Evolutionary conservation across 2,113 vertebrate genomes (phyloP).

Genomic region (Gulo gulo): DNA sequence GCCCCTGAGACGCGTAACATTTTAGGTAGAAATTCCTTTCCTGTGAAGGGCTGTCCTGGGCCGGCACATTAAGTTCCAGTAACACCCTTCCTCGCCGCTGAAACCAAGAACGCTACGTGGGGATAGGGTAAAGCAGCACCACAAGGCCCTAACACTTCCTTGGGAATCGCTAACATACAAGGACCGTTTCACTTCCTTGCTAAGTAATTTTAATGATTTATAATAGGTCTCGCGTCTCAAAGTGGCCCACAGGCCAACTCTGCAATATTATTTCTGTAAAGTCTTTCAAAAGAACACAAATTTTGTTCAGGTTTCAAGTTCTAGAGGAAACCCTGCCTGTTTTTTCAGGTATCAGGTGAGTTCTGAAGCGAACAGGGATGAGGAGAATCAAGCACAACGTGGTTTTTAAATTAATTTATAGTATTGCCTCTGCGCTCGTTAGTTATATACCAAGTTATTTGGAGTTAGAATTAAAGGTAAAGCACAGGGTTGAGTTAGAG

Average conservation of each 20-base stretch:
- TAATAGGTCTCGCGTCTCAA: background rate
- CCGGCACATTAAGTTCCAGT: background rate
- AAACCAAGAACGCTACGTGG: background rate
- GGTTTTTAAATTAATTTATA: background rate
- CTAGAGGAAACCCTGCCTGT: background rate
- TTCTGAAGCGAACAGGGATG: background rate
- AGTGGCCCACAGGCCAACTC: background rate
- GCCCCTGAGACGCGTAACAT: background rate
- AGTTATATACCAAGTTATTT: background rate
- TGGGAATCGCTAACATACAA: too few species aligned
- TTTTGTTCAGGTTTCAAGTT: background rate
- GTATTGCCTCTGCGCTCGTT: background rate
- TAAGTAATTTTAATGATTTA: background rate
- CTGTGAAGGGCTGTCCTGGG: background rate
- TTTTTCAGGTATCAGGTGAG: background rate
- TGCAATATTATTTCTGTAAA: rapidly evolving
- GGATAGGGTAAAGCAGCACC: background rate
- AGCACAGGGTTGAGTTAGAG: background rate
- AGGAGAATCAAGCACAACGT: background rate
- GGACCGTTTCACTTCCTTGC: background rate
- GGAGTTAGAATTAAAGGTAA: background rate
- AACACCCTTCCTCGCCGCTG: background rate
- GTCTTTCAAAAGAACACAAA: background rate
- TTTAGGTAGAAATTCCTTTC: background rate
- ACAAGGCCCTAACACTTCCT: background rate